Percentiles rank a stretch among this genome's conserved stretches.
Conservation (phyloP, 2,888 invertebrate genomes). For the Anthrax anthrax region DNA sequence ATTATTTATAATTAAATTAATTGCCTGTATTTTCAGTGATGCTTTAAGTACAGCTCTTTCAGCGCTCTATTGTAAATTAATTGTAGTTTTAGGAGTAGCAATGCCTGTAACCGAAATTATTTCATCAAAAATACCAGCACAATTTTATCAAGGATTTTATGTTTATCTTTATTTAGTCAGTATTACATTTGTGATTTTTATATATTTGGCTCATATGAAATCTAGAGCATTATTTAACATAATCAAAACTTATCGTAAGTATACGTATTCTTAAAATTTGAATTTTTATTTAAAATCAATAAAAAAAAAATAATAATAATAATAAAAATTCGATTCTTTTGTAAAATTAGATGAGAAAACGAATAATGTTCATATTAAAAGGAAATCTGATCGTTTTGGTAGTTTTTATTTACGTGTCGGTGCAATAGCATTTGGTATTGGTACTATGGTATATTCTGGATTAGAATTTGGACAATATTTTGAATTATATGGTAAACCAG, state of each 20-base stretch:
- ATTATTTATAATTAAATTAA: no score
- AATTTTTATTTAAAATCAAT: background rate
- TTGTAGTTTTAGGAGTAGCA: slow-evolving; percentile 71
- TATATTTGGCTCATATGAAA: slow-evolving; percentile 51
- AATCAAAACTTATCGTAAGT: slow-evolving; percentile 38
- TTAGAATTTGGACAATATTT: slow-evolving; percentile 62
- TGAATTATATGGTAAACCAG: slow-evolving; percentile 44
- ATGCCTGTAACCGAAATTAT: slow-evolving; percentile 80
- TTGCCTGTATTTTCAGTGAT: slow-evolving; percentile 48
- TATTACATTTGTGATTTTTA: slow-evolving; percentile 58
- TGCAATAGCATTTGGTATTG: slow-evolving; percentile 46
- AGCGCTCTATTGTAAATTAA: slow-evolving; percentile 68
- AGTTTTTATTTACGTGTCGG: slow-evolving; percentile 78
- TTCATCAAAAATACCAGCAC: slow-evolving; percentile 56
- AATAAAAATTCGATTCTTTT: background rate
- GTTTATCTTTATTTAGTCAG: slow-evolving; percentile 66
- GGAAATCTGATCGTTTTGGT: slow-evolving; percentile 48
- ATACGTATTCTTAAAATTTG: background rate
- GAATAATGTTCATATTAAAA: slow-evolving; percentile 29
- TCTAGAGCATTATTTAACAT: slow-evolving; percentile 48
- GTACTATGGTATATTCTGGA: slow-evolving; percentile 57
- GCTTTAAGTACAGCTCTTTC: slow-evolving; percentile 59
- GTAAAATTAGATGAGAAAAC: slow-evolving; percentile 24
- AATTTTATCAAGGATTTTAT: slow-evolving; percentile 74
- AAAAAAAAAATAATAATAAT: slow-evolving; percentile 11